These are phyloP conservation scores for Sinocyclocheilus anophthalmus DNA, from an alignment of 2,113 vertebrate genomes.

Conservation along the genomic window DNA sequence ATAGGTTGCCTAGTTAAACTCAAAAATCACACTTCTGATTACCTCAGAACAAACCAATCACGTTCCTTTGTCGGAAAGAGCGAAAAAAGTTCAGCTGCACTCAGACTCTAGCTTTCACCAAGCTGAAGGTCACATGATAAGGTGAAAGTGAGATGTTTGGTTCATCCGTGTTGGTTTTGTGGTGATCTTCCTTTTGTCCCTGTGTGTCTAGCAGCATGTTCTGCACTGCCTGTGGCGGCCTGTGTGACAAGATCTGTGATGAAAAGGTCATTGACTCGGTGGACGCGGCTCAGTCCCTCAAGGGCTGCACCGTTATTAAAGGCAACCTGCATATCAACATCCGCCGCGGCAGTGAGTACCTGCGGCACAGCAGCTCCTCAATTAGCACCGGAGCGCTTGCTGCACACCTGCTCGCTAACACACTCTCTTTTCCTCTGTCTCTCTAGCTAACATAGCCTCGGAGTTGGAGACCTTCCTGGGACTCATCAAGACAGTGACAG, in stretches of 20 bases:
- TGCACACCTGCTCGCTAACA: not conserved
- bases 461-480: constrained; percentile 98
- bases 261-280: constrained; percentile 93
- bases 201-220: constrained; percentile 81
- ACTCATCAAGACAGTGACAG: constrained; percentile 93
- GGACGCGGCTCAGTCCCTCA: constrained; percentile 90
- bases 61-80: not conserved
- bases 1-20: not conserved
- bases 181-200: constrained; percentile 12
- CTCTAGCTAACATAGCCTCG: constrained; percentile 89
- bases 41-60: not conserved
- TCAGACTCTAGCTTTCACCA: not conserved
- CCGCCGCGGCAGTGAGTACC: constrained; percentile 93
- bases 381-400: not conserved
- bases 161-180: not conserved
- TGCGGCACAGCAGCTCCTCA: not conserved
- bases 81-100: not conserved
- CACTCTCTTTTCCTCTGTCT: not conserved
- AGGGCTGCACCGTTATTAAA: constrained; percentile 94
- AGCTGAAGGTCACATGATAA: not conserved
- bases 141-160: too few relatives aligned
- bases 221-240: constrained; percentile 91
- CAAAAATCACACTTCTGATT: not conserved
- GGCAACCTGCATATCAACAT: constrained; percentile 97
- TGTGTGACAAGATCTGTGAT: constrained; percentile 92